Conservation (phyloP, 2,888 invertebrate species). For the Bombyx huttoni region DNA sequence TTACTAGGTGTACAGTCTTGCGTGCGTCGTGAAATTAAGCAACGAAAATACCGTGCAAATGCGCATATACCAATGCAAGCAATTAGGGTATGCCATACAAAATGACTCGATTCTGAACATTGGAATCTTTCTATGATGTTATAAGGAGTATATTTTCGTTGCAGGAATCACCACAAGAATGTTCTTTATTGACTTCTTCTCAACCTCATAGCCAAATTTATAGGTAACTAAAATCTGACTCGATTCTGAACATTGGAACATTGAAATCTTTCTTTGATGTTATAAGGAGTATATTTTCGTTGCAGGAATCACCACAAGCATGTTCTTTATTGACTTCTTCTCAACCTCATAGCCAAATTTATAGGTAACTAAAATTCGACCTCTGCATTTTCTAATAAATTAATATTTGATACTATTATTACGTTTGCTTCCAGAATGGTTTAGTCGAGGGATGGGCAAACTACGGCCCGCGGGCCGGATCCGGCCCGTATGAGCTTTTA, state of each 20-base stretch:
- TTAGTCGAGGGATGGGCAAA: too few species aligned
- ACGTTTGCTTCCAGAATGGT: too few species aligned
- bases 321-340: slow-evolving; percentile 48
- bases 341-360: slow-evolving; percentile 60
- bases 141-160: slow-evolving; percentile 10
- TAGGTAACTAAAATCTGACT: slow-evolving; percentile 35
- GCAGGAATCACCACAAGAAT: slow-evolving; percentile 49
- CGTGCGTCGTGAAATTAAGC: slow-evolving; percentile 65
- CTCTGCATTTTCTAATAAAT: too few species aligned
- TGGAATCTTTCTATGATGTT: too few species aligned
- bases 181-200: slow-evolving; percentile 45
- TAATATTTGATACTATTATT: too few species aligned
- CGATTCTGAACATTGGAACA: too few species aligned
- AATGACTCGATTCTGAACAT: too few species aligned
- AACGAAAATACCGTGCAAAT: slow-evolving; percentile 46
- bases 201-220: slow-evolving; percentile 62
- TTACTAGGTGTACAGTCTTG: slow-evolving; percentile 76
- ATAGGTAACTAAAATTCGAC: slow-evolving; percentile 31
- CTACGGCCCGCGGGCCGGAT: too few species aligned
- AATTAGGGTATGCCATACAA: slow-evolving; percentile 33
- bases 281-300: slow-evolving; percentile 7
- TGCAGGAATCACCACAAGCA: slow-evolving; percentile 47
- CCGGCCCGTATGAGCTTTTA: too few species aligned
- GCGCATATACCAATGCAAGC: slow-evolving; percentile 62
- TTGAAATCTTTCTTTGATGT: too few species aligned